Evolutionary conservation across 2,888 invertebrate genomes (phyloP).

Genomic region (Caenorhabditis angaria): DNA sequence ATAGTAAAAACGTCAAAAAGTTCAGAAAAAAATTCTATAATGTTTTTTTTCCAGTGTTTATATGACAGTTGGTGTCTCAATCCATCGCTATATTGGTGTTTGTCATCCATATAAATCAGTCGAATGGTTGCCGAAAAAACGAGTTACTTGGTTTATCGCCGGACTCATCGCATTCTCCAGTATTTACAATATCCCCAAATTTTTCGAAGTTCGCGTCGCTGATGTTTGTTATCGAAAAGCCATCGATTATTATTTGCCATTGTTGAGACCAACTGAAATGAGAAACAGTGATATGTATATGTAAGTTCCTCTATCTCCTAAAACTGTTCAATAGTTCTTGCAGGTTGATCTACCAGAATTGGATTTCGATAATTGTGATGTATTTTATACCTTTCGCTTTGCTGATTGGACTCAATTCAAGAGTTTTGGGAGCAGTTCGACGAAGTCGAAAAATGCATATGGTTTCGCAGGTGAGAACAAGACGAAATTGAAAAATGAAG

Average conservation of each 20-base stretch:
- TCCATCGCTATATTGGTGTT: conserved; percentile 68
- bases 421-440: conserved; percentile 67
- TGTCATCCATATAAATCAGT: conserved; percentile 64
- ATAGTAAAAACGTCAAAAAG: background rate
- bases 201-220: conserved; percentile 66
- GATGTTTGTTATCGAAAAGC: conserved; percentile 65
- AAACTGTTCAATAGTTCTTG: conserved; percentile 7
- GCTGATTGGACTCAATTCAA: conserved; percentile 68
- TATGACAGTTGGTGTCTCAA: conserved; percentile 68
- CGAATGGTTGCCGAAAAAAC: conserved; percentile 47
- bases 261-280: conserved; percentile 52
- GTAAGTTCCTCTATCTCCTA: conserved; percentile 10
- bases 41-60: conserved; percentile 58
- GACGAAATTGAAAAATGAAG: conserved; percentile 16
- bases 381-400: conserved; percentile 68
- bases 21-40: conserved; percentile 1
- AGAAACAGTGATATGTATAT: conserved; percentile 46
- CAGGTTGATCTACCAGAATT: conserved; percentile 64
- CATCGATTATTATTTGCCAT: conserved; percentile 64
- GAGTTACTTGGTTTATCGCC: conserved; percentile 58
- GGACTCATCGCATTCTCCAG: conserved; percentile 56
- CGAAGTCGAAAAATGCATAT: conserved; percentile 54
- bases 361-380: conserved; percentile 64
- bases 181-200: conserved; percentile 63
- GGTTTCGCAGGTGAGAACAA: conserved; percentile 46